Conservation (phyloP, 2,888 invertebrate genomes). For the Lomographa bimaculata region DNA sequence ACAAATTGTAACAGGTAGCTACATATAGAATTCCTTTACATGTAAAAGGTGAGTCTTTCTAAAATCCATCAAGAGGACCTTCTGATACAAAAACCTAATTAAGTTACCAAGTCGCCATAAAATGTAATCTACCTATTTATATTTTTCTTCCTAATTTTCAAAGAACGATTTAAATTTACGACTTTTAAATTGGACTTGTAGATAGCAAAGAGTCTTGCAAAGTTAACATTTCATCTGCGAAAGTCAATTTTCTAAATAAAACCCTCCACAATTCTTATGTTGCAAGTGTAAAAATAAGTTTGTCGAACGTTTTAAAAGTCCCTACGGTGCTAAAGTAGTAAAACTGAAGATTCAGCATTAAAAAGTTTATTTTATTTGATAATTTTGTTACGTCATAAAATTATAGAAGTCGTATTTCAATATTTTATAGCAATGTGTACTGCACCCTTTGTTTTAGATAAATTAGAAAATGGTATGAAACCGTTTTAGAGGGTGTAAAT, state of each 20-base stretch:
- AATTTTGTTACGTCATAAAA: slow-evolving; percentile 38
- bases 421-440: slow-evolving; percentile 32
- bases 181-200: slow-evolving; percentile 48
- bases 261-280: too few relatives aligned
- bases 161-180: slow-evolving; percentile 44
- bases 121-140: slow-evolving; percentile 20
- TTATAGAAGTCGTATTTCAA: slow-evolving; percentile 33
- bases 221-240: slow-evolving; percentile 23
- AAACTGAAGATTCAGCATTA: slow-evolving; percentile 38
- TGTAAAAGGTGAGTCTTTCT: too few relatives aligned
- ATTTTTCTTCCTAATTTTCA: slow-evolving; percentile 35
- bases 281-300: slow-evolving; percentile 29
- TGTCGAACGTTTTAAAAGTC: slow-evolving; percentile 36
- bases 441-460: slow-evolving; percentile 35
- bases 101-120: slow-evolving; percentile 34
- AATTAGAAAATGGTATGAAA: slow-evolving; percentile 30
- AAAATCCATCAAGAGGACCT: too few relatives aligned
- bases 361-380: slow-evolving; percentile 43
- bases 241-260: too few relatives aligned
- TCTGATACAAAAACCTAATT: slow-evolving; percentile 8
- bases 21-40: too few relatives aligned
- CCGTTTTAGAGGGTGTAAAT: slow-evolving; percentile 15
- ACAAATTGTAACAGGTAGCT: too few relatives aligned
- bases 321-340: slow-evolving; percentile 38
- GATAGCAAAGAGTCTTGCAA: slow-evolving; percentile 32